A percentile compares a stretch with the other conserved stretches of the same genome.
Evolutionary conservation across 23 tunicate species (phyloP).

Genomic region (Botrylloides violaceus): DNA sequence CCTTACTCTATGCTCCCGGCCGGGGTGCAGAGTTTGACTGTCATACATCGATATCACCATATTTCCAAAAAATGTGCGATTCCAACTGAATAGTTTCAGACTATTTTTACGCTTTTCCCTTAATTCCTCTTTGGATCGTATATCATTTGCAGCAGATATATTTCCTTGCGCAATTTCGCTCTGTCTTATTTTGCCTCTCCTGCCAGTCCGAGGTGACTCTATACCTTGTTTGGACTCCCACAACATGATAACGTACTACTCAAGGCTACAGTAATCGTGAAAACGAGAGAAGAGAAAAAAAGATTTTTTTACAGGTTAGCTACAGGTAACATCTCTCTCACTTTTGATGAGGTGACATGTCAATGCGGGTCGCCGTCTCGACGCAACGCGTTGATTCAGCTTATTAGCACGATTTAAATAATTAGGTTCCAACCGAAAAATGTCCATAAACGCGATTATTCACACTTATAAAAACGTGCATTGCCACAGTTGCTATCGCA

Average conservation of each 20-base stretch:
- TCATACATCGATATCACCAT: slow-evolving; percentile 22
- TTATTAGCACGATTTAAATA: no score
- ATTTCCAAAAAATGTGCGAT: slow-evolving; percentile 22
- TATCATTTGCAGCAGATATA: background rate
- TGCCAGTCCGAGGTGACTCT: slow-evolving; percentile 11
- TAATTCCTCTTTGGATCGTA: background rate
- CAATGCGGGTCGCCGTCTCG: no score
- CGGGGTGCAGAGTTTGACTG: slow-evolving; percentile 4
- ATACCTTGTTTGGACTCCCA: slow-evolving; percentile 21
- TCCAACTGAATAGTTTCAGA: slow-evolving; percentile 22
- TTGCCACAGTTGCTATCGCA: no score
- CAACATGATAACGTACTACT: slow-evolving; percentile 12
- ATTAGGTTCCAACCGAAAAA: no score
- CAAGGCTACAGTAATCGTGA: background rate
- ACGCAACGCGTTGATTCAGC: no score
- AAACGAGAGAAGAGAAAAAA: slow-evolving; percentile 15
- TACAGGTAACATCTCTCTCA: no score
- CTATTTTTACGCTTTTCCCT: slow-evolving; percentile 16
- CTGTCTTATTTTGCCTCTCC: slow-evolving; percentile 14
- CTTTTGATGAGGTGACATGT: no score
- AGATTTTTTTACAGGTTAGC: no score
- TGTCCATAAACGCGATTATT: no score
- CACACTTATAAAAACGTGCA: no score
- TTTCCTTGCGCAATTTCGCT: slow-evolving; percentile 3
- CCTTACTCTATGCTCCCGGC: slow-evolving; percentile 3